Base-by-base conservation (phyloP, 2,888 invertebrate species). In the Ferrisia virgata region DNA sequence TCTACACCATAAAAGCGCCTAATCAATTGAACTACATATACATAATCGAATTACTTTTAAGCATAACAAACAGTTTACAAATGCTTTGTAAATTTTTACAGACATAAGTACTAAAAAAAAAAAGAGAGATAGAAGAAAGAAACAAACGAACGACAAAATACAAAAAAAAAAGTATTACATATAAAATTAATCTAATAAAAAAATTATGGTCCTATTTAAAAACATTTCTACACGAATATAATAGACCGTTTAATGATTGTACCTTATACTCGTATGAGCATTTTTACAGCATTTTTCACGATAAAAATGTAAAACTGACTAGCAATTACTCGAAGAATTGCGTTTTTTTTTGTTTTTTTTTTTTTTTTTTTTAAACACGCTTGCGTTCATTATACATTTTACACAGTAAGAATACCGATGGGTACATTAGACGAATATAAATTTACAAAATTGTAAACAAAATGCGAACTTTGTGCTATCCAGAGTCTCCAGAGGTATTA, bases 171-270 rank as follows among this genome's bases (percentile, higher is more conserved):
- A 58, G 4, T 9, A 58, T 33, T 72, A 72, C 2, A 33, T 72
- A 72, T 72, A 72, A 72, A 72, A 72, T 72, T 72, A 72, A 33
- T 13, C 72, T 72, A 72, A 72, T 72, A 72, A 72, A 64, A n/a
- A 72, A 72, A 31, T 72, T 31, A 31, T 72, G 72, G 72, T 72
- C 33, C 72, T 72, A 72, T 31, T 72, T 72, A 18, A 36, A 72
- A 72, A 72, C 72, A 72, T 72, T 33, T 33, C 72, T 64, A 72
- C 31, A 33, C 33, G 33, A 15, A 36, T 11, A 22, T 15, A 58
- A 58, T 9, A 58, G 22, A 58, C 18, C n/a, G 72, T 33, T 72
- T 33, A n/a, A 33, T 33, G 72, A 72, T 72, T 72, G 72, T 72
- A 64, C 22, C 25, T 64, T 25, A 13, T 25, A 8, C 5, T 8